Evolutionary conservation across 2,797 vertebrate genomes (phyloP).

Genomic region (Brachyalestes nurse): DNA sequence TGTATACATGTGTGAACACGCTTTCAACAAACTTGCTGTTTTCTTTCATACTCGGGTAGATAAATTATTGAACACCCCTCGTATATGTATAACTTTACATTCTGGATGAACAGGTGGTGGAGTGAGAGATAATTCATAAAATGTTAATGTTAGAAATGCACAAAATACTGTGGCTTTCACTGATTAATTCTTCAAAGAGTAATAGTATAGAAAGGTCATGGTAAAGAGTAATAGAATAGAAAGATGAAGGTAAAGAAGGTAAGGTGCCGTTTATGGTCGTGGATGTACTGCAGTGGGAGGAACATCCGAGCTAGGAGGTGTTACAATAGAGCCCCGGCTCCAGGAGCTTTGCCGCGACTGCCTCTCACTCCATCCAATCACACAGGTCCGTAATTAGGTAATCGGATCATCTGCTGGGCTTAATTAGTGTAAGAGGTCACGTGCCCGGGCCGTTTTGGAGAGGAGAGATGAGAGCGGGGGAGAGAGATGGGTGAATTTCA

Average conservation of each 20-base stretch:
- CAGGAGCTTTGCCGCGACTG: constrained; percentile 3
- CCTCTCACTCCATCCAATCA: constrained; percentile 27
- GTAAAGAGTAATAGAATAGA: neutral
- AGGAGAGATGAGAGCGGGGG: constrained; percentile 17
- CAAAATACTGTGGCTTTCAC: neutral
- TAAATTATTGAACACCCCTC: no score
- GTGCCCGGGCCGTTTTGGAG: constrained; percentile 23
- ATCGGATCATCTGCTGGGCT: constrained; percentile 42
- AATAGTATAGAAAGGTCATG: neutral
- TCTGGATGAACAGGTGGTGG: no score
- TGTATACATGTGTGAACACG: no score
- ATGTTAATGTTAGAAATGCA: no score
- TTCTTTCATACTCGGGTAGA: no score
- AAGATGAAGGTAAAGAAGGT: neutral
- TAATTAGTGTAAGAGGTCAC: constrained; percentile 55
- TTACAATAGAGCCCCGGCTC: constrained; percentile 28
- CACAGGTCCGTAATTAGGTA: constrained; percentile 45
- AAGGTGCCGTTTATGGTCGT: neutral
- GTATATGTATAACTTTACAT: no score
- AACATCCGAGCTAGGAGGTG: neutral
- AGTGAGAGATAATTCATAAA: no score
- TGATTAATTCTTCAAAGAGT: neutral
- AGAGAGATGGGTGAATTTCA: neutral
- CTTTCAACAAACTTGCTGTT: no score
- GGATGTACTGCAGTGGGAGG: neutral